Base-by-base conservation (phyloP, 2,888 invertebrate species). In the Agrochola lychnidis region DNA sequence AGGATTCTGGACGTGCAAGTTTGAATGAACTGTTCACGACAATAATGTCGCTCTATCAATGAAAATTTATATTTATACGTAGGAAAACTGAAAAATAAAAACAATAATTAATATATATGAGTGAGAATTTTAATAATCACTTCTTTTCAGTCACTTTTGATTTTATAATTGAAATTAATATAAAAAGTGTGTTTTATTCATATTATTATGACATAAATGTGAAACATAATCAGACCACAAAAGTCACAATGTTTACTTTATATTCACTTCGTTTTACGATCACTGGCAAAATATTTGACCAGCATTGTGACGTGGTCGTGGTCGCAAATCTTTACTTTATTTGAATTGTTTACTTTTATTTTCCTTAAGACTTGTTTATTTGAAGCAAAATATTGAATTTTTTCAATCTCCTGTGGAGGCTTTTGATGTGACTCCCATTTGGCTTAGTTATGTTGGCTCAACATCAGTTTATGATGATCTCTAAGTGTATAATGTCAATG, bases 231-330 rank as follows among this genome's bases (percentile, higher is more conserved):
- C 88, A 88, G 87, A 85, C 83, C 85, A 90, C 88, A 90, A 90
- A 88, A 86, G 82, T 87, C 87, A 87, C 87, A 88, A 90, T 90
- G 89, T 93, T 92, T 90, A 89, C 89, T 84, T 85, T 85, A 83
- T 87, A 82, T 90, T 78, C 89, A 89, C 85, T 91, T 89, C 88
- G 81, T 92, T 93, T 94, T 93, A 94, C 85, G 91, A 88, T 84
- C 88, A 89, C 87, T 84, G 86, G 78, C 83, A 88, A 91, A 91
- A 91, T 90, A 90, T 89, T 89, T 87, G 89, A 89, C 85, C 83
- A 87, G 81, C 89, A 77, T 78, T 87, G 87, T 87, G 87, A 88
- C 87, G 85, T 85, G 83, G 79, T 88, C n/a, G n/a, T n/a, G n/a
- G 85, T 91, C 89, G 88, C 92, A 91, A 91, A 90, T 91, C 88